phyloP scores from a whole-genome alignment of 2,888 invertebrate genomes.

The Xiphydria camelus region DNA sequence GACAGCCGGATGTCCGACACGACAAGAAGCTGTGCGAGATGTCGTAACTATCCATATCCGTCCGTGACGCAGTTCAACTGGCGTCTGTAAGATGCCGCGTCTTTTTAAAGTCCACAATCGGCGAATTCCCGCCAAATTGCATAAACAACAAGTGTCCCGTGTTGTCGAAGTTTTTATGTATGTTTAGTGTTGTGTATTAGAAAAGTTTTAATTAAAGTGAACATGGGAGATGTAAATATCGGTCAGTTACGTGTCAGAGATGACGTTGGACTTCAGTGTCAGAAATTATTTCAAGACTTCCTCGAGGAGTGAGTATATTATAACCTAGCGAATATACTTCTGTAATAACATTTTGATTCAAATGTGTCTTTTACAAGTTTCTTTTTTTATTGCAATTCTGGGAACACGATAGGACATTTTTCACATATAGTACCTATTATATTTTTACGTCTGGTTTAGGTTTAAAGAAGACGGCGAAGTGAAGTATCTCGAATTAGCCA shows the following conservation, averaged over 20 bases:
- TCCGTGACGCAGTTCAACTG: no score
- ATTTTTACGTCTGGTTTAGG: no score
- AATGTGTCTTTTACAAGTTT: neutral
- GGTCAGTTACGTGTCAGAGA: constrained; percentile 82
- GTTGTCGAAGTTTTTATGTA: no score
- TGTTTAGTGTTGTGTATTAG: no score
- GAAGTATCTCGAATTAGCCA: constrained; percentile 83
- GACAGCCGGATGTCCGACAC: constrained; percentile 12
- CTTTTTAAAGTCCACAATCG: no score
- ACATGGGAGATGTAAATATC: constrained; percentile 68
- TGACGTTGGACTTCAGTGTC: constrained; percentile 89
- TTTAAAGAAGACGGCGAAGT: constrained; percentile 85
- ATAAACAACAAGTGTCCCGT: no score
- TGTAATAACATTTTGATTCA: neutral
- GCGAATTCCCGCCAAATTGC: no score
- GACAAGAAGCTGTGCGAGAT: constrained; percentile 26
- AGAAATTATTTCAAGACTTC: constrained; percentile 95
- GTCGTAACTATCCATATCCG: no score
- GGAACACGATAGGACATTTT: neutral
- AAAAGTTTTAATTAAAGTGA: no score
- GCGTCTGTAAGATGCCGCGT: no score
- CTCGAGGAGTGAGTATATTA: constrained; percentile 80
- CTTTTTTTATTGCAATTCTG: constrained; percentile 2
- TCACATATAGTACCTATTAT: no score
- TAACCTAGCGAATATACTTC: constrained; percentile 7